Base-by-base conservation (phyloP, 2,113 vertebrate species). In the Probosciger aterrimus region DNA sequence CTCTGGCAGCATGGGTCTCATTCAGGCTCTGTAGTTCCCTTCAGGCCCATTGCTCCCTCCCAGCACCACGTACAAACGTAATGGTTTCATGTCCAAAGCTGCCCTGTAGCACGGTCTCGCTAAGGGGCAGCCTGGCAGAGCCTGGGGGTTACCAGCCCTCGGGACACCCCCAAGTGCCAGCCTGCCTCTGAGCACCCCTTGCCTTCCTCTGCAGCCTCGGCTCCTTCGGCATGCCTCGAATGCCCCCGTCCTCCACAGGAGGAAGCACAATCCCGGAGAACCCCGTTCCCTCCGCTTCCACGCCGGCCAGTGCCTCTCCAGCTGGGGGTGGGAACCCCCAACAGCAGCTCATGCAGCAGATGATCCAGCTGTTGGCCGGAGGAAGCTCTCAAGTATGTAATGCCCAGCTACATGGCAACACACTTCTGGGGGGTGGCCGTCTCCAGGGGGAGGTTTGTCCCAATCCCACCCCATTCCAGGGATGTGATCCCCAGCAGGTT, bases 361-460 rank as follows among this genome's bases (percentile, higher is more conserved):
- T 99, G 98, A 99, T 99, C 98, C 99, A 99, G 96, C 99, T 99
- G 97, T 98, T 99, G 96, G 98, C 99, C 18, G 98, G 98, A 92
- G 98, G 98, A 95, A 97, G 90, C 95, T 96, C 98, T 70, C 98
- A 98, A 97, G 98, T 98, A 97, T 7, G 96, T 96, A 37, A 49
- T 0, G 1, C 20, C 43, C 39, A 9, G 64, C 33, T 28, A 13
- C 8, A 1, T 2, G 47, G 12, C 3, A 33, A 9, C 8, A 11
- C 2, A 0, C 24, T n/a, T 23, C 49, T 50, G n/a, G 71, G 71
- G 50, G 22, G 88, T 35, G 78, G 74, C 31, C 31, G 2, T 17
- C 60, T 49, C 37, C 35, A 16, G n/a, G 22, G 35, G 9, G 10
- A 82, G n/a, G n/a, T 2, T 23, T 18, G 19, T 63, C 37, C n/a